A percentile compares a stretch with the other conserved stretches of the same genome.
phyloP scores from a whole-genome alignment of 2,797 vertebrate genomes.

The Lagodon rhomboides region DNA sequence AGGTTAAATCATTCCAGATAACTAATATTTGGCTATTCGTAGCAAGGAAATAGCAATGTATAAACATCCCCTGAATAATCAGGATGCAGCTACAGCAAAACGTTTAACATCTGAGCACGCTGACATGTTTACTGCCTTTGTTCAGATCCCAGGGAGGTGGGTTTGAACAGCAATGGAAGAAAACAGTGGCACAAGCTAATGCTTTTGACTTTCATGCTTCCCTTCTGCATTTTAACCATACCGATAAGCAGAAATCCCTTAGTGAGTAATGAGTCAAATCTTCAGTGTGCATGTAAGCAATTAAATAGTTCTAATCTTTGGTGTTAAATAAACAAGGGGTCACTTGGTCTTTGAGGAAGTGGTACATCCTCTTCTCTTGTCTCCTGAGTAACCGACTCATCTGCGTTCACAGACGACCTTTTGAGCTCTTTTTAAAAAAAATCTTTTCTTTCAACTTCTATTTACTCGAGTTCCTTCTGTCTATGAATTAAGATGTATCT shows the following conservation, averaged over 20 bases:
- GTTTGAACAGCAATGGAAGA: conserved; percentile 5
- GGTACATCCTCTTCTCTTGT: conserved; percentile 13
- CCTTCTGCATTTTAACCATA: conserved; percentile 17
- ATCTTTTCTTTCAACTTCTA: conserved; percentile 3
- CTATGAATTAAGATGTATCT: background rate
- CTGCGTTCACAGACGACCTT: conserved; percentile 14
- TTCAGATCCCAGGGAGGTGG: conserved; percentile 21
- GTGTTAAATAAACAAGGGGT: conserved; percentile 50
- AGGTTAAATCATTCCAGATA: background rate
- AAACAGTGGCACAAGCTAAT: conserved; percentile 35
- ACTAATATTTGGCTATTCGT: conserved; percentile 1
- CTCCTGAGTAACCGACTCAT: conserved; percentile 13
- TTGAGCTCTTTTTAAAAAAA: conserved; percentile 6
- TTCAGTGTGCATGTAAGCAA: conserved; percentile 65
- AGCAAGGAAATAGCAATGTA: conserved; percentile 15
- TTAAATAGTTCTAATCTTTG: conserved; percentile 42
- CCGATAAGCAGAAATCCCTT: conserved; percentile 33
- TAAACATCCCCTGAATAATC: conserved; percentile 9
- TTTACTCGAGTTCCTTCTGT: conserved; percentile 4
- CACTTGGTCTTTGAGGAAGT: conserved; percentile 23
- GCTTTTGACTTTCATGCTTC: conserved; percentile 30
- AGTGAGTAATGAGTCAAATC: conserved; percentile 54
- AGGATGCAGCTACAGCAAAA: conserved; percentile 1
- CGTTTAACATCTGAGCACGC: conserved; percentile 7
- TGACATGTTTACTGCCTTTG: conserved; percentile 50